Conservation (phyloP, 1,140 invertebrate species). For the Hetaerina americana region DNA sequence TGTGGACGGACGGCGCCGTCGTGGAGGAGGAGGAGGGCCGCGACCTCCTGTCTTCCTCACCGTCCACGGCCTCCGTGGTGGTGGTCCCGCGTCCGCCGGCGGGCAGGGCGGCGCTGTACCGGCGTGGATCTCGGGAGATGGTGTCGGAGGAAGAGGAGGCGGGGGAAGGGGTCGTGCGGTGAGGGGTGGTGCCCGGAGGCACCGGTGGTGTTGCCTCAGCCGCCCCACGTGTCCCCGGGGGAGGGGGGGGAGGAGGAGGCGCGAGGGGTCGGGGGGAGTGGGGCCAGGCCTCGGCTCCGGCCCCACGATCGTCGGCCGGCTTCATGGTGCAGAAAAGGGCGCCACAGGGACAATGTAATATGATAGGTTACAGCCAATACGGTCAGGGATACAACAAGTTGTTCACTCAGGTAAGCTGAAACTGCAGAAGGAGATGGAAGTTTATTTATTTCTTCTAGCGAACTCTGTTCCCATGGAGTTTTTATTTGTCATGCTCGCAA, state of each 20-base stretch:
- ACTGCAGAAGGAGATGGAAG: too few species aligned
- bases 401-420: constrained; percentile 60
- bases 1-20: too few species aligned
- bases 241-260: background rate
- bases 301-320: background rate
- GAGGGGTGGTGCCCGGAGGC: background rate
- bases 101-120: background rate
- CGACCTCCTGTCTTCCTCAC: too few species aligned
- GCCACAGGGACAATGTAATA: constrained; percentile 18
- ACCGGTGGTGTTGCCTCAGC: background rate
- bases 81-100: too few species aligned
- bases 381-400: constrained; percentile 78
- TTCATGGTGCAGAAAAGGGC: constrained; percentile 2
- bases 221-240: background rate
- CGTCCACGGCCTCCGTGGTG: too few species aligned
- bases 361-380: constrained; percentile 69
- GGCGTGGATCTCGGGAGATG: background rate
- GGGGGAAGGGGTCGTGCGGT: background rate
- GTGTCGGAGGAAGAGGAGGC: background rate
- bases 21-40: too few species aligned
- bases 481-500: too few species aligned
- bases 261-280: background rate
- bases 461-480: too few species aligned
- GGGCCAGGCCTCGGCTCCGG: background rate
- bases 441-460: too few species aligned